Base-by-base conservation (phyloP, 2,888 invertebrate genomes). In the Cerastis rubricosa region DNA sequence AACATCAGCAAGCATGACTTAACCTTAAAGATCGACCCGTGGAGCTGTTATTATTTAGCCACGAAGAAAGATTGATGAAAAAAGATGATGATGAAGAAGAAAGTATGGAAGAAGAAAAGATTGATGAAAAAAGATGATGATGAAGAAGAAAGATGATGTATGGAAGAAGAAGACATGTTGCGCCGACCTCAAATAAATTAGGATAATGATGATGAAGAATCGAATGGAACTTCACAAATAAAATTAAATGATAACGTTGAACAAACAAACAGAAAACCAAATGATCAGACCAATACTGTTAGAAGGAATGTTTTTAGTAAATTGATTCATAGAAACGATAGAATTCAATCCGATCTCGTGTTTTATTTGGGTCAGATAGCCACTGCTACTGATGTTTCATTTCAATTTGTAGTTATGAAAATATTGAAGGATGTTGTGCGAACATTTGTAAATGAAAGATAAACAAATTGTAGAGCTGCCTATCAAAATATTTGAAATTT, bases 261-360 rank as follows among this genome's bases (percentile, higher is more conserved):
- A 68, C 35, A 64, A 70, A 70, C 71, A 69, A 40, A 78, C 73
- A 76, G 40, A 76, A 69, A 49, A 12, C 19, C 22, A n/a, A 40
- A 71, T 74, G 6, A 66, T 19, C 11, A 67, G 47, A 54, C 51
- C 40, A 57, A 61, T 54, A 64, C 19, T 25, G 43, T 69, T 29
- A 3, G n/a, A 64, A 54, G n/a, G 57, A 80, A 78, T 76, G 64
- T 79, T 80, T 74, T 74, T 65, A 78, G 65, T 40, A 64, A 76
- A 88, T 86, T 85, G 83, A 77, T 88, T 88, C 79, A 65, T 69
- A 54, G 76, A 64, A 66, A 76, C 76, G 63, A 74, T 76, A 64
- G 64, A 76, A 81, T 74, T 66, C 70, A 70, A 71, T 85, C 74
- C 71, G 66, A 80, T 65, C 78, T 74, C 19, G 71, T 49, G 64